phyloP scores from a whole-genome alignment of 2,888 invertebrate genomes.

The Agonopterix arenella region DNA sequence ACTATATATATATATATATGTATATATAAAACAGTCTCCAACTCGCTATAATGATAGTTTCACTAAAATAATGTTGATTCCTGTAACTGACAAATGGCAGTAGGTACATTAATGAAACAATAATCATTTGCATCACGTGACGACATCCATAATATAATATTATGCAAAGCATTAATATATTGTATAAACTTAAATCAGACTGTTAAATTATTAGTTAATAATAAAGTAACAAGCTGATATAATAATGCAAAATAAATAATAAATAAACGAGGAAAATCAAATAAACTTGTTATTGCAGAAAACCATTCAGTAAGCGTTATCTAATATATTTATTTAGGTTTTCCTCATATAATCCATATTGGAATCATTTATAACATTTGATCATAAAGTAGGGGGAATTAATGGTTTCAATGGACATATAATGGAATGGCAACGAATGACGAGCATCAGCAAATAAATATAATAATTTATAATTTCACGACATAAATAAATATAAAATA shows the following conservation, averaged over 20 bases:
- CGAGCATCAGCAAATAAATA: not conserved
- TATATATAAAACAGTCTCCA: no score
- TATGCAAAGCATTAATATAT: conserved; percentile 12
- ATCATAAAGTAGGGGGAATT: conserved; percentile 2
- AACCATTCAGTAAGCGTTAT: no score
- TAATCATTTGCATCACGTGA: conserved; percentile 8
- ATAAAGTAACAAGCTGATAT: not conserved
- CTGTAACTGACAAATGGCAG: not conserved
- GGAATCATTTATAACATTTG: not conserved
- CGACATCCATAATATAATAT: conserved; percentile 14
- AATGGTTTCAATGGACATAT: conserved; percentile 8
- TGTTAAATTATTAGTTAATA: not conserved
- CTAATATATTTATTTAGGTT: not conserved
- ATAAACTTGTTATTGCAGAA: no score
- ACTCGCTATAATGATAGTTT: no score
- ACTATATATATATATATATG: no score
- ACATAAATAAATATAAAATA: conserved; percentile 7
- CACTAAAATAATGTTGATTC: no score
- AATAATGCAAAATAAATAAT: not conserved
- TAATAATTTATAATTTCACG: conserved; percentile 9
- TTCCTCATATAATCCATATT: not conserved
- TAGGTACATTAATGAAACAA: not conserved
- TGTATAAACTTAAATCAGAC: conserved; percentile 1
- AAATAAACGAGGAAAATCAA: not conserved
- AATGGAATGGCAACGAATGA: conserved; percentile 16